A percentile compares a stretch with the other conserved stretches of the same genome.
Evolutionary conservation across 2,888 invertebrate genomes (phyloP).

Genomic region (Drosophila imparisetae): DNA sequence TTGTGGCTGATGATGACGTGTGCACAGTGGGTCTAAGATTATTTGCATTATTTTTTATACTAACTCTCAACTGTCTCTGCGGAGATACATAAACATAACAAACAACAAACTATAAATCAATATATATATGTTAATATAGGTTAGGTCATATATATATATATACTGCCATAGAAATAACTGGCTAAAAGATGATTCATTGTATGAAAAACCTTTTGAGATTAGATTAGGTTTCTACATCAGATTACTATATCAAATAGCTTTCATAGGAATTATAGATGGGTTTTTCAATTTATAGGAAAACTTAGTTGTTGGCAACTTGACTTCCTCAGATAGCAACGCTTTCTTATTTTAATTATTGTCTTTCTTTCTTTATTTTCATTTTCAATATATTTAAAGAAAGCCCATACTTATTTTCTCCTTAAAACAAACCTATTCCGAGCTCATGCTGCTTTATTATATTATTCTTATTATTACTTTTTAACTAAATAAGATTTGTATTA

Average conservation of each 20-base stretch:
- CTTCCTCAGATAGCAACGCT: background rate
- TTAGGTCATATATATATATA: too few relatives aligned
- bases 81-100: background rate
- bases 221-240: too few relatives aligned
- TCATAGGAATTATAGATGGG: too few relatives aligned
- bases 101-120: background rate
- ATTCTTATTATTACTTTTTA: background rate
- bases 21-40: conserved; percentile 42
- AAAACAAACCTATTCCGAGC: background rate
- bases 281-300: too few relatives aligned
- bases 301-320: too few relatives aligned
- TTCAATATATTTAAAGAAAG: background rate
- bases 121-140: accelerated
- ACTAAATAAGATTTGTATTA: accelerated
- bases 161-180: too few relatives aligned
- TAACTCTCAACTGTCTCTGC: background rate
- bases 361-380: background rate
- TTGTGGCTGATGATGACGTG: conserved; percentile 51
- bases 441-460: background rate
- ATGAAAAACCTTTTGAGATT: too few relatives aligned
- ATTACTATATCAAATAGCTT: too few relatives aligned
- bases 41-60: background rate
- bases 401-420: accelerated
- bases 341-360: background rate
- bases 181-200: too few relatives aligned